These are phyloP conservation scores for Pogonus chalceus DNA, from an alignment of 1,140 invertebrate species.

Conservation along the genomic window DNA sequence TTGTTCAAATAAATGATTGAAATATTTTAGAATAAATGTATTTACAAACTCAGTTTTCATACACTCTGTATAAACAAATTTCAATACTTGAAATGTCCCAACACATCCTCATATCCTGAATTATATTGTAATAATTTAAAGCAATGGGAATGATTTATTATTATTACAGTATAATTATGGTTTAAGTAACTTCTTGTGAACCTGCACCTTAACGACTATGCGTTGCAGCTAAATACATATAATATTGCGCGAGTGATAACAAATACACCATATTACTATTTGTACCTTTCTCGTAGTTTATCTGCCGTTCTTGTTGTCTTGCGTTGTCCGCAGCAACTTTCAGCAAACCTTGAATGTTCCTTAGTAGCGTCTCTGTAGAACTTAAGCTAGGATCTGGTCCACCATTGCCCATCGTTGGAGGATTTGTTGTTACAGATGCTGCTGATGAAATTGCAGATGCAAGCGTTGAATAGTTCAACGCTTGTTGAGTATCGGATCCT, in stretches of 20 bases:
- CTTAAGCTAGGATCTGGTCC: slow-evolving; percentile 45
- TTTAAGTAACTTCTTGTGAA: background rate
- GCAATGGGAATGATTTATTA: too few relatives aligned
- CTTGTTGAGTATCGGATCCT: slow-evolving; percentile 49
- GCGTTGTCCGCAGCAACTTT: slow-evolving; percentile 94
- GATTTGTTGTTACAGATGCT: slow-evolving; percentile 33
- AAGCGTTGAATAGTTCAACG: slow-evolving; percentile 61
- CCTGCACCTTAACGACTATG: slow-evolving; percentile 18
- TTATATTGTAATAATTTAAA: too few relatives aligned
- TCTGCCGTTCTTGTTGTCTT: slow-evolving; percentile 86
- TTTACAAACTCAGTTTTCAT: too few relatives aligned
- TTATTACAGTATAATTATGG: background rate
- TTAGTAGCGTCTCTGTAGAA: slow-evolving; percentile 82
- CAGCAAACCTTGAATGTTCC: slow-evolving; percentile 89
- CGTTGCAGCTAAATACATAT: slow-evolving; percentile 35
- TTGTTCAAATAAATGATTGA: too few relatives aligned
- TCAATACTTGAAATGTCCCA: too few relatives aligned
- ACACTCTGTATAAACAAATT: too few relatives aligned
- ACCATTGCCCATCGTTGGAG: slow-evolving; percentile 33
- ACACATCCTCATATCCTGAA: too few relatives aligned
- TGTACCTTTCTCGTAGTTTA: slow-evolving; percentile 92
- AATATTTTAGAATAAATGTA: too few relatives aligned
- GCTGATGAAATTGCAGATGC: slow-evolving; percentile 42
- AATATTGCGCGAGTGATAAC: slow-evolving; percentile 34
- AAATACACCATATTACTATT: slow-evolving; percentile 38